Conservation (phyloP, 2,113 vertebrate species). For the Passerina amoena region DNA sequence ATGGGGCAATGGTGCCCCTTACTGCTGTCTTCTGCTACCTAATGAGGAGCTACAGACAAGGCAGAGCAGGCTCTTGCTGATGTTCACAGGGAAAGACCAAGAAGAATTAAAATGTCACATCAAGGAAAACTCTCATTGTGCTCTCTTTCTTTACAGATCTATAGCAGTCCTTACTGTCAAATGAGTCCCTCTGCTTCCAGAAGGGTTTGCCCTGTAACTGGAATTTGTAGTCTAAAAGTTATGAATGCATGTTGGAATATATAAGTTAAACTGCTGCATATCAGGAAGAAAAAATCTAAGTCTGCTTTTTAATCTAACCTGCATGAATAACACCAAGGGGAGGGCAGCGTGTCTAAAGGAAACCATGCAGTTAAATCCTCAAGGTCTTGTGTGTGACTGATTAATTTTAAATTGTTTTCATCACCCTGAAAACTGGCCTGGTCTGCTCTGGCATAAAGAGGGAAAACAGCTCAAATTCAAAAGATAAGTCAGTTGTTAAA, state of each 20-base stretch:
- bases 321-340: rapidly evolving
- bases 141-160: not conserved
- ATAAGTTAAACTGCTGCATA: not conserved
- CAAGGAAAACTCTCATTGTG: not conserved
- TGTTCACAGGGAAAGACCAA: not conserved
- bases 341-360: not conserved
- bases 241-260: not conserved
- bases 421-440: not conserved
- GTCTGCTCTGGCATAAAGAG: not conserved
- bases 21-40: not conserved
- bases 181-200: not conserved
- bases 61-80: not conserved
- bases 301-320: not conserved
- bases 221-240: not conserved
- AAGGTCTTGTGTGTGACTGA: not conserved
- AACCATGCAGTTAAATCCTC: not conserved
- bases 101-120: not conserved
- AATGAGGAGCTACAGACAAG: not conserved
- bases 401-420: conserved; percentile 18
- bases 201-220: not conserved
- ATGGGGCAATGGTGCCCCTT: not conserved
- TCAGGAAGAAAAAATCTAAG: not conserved
- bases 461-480: not conserved
- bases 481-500: not conserved
- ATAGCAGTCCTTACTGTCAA: not conserved